Evolutionary conservation across 2,113 vertebrate genomes (phyloP), one percentile per base, ranked within the genome.

Genomic region (Nipponia nippon): DNA sequence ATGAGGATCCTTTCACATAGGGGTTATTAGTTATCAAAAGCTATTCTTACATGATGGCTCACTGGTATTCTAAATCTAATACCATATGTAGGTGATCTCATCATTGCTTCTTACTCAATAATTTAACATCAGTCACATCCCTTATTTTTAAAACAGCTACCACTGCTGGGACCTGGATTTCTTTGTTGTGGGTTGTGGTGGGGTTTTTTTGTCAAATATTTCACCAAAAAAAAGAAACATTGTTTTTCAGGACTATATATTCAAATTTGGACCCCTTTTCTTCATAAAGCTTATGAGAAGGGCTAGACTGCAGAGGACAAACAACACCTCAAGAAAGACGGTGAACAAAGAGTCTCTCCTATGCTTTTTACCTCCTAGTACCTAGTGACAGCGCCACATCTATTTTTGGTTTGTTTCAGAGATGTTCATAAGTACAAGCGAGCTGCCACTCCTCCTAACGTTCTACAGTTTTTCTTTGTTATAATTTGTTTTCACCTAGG

Each of bases 41-140:
- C 91, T 95, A 96, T 96, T 97, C 92, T 96, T 95, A 84, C 40
- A 30, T 56, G 83, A 89, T 79, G 73, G 87, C 49, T 95, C 59
- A 55, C 61, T 93, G 92, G n/a, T 92, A 47, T 83, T 92, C 83
- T 87, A 63, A 87, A 92, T 95, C 69, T 79, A 87, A 89, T 85
- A 46, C 36, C 6, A 0, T 65, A 79, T 29, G 61, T 26, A 16
- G 49, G 27, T 89, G 87, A 91, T 76, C 53, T 95, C 75, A 80
- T 75, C 65, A 56, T 40, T 82, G 58, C 47, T 86, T 92, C 80
- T 88, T 77, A 59, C 25, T 87, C 87, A 49, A 52, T 63, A 83
- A 71, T 86, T 61, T 82, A 36, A 6, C n/a, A 72, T 59, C 53
- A 50, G 53, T 58, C 66, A 49, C 7, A 49, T 49, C 5, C 38